Percentiles rank a stretch among this genome's conserved stretches.
Conservation (phyloP, 2,888 invertebrate genomes). For the Phanerotoma sp. region DNA sequence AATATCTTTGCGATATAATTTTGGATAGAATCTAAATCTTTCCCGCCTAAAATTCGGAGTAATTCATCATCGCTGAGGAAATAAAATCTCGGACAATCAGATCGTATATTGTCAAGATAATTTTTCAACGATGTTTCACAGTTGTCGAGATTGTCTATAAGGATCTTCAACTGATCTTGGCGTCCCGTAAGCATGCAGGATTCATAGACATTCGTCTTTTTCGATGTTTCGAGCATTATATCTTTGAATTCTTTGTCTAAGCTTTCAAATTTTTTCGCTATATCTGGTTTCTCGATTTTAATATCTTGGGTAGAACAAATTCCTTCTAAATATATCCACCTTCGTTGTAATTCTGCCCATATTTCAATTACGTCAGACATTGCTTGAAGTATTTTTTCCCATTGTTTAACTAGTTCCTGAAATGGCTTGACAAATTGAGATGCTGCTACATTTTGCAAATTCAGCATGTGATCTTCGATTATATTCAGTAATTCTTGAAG, state of each 20-base stretch:
- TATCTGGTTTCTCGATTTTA: slow-evolving; percentile 81
- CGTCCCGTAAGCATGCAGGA: slow-evolving; percentile 76
- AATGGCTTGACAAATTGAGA: slow-evolving; percentile 91
- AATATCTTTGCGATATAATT: slow-evolving; percentile 97
- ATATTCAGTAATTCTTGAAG: slow-evolving; percentile 80
- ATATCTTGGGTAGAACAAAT: slow-evolving; percentile 92
- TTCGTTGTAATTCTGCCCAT: slow-evolving; percentile 83
- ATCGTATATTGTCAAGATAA: slow-evolving; percentile 84
- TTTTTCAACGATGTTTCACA: slow-evolving; percentile 92
- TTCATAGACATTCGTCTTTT: slow-evolving; percentile 75
- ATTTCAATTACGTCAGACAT: slow-evolving; percentile 86
- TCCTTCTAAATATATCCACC: slow-evolving; percentile 91
- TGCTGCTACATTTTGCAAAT: slow-evolving; percentile 87
- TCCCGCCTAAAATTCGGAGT: slow-evolving; percentile 84
- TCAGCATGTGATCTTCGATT: slow-evolving; percentile 87
- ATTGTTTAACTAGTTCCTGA: slow-evolving; percentile 75
- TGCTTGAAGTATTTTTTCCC: slow-evolving; percentile 79
- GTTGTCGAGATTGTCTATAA: slow-evolving; percentile 76
- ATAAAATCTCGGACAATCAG: slow-evolving; percentile 88
- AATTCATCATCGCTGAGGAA: slow-evolving; percentile 94
- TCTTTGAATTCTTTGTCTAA: slow-evolving; percentile 80
- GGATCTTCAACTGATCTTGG: slow-evolving; percentile 71
- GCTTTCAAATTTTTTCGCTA: slow-evolving; percentile 87
- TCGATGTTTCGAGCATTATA: slow-evolving; percentile 84
- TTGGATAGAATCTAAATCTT: slow-evolving; percentile 80